A percentile compares a stretch with the other conserved stretches of the same genome.
These are phyloP conservation scores for Drosophila trapezifrons DNA, from an alignment of 1,140 invertebrate genomes.

Conservation along the genomic window DNA sequence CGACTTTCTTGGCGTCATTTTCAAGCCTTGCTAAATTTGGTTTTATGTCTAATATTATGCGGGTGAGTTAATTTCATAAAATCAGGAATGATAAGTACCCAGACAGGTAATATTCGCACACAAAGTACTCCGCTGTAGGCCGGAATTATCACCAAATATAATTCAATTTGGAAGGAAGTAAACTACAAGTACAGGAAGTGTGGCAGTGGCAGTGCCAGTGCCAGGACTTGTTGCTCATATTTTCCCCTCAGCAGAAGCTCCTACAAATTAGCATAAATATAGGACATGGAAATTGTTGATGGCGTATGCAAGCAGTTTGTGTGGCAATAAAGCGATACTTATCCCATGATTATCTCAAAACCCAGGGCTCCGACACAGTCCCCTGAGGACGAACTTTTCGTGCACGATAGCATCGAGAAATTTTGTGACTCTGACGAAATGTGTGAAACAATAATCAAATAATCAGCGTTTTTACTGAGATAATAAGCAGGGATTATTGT, in stretches of 20 bases:
- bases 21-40: neutral
- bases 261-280: constrained; percentile 15
- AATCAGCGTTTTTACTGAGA: neutral
- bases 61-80: constrained; percentile 2
- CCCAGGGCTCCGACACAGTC: too few species aligned
- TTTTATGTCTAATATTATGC: neutral
- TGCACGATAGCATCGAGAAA: neutral
- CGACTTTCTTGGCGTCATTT: neutral
- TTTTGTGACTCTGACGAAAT: neutral
- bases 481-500: neutral
- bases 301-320: constrained; percentile 12
- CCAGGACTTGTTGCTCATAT: constrained; percentile 6
- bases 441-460: neutral
- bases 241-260: neutral
- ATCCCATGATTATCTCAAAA: neutral
- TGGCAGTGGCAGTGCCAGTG: too few species aligned
- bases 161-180: constrained; percentile 8
- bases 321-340: constrained; percentile 9
- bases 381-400: neutral
- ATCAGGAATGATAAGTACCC: neutral
- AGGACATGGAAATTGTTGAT: constrained; percentile 15
- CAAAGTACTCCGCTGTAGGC: neutral
- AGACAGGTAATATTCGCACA: neutral
- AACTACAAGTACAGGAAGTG: constrained; percentile 3
- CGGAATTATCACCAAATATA: constrained; percentile 16